phyloP scores from a whole-genome alignment of 1,140 invertebrate genomes.

The Chymomyza costata region DNA sequence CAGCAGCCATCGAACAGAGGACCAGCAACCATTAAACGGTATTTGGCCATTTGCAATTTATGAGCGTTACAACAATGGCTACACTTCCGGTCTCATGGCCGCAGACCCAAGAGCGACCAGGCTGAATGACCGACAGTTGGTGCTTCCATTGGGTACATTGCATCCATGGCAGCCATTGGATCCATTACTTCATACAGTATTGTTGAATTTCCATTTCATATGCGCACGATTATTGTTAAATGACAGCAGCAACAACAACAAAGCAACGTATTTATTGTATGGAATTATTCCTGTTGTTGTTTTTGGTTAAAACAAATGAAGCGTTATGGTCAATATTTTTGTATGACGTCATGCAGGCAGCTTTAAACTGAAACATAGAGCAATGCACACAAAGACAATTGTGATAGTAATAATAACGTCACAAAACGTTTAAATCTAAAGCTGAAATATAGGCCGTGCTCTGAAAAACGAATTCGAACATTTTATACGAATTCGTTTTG shows the following conservation, averaged over 20 bases:
- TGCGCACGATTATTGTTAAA: conserved; percentile 55
- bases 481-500: too few relatives aligned
- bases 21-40: conserved; percentile 58
- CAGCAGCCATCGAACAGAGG: conserved; percentile 7
- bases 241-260: conserved; percentile 16
- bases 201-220: conserved; percentile 41
- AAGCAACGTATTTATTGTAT: background rate
- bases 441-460: too few relatives aligned
- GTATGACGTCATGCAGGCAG: conserved; percentile 12
- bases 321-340: conserved; percentile 33
- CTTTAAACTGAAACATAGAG: background rate
- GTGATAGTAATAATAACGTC: too few relatives aligned
- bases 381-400: too few relatives aligned
- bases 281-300: conserved; percentile 26
- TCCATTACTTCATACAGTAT: too few relatives aligned
- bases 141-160: background rate
- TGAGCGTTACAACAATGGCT: conserved; percentile 44
- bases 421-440: too few relatives aligned
- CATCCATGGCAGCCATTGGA: background rate
- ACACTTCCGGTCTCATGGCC: conserved; percentile 30
- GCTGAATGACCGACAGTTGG: background rate
- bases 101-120: background rate
- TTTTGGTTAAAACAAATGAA: conserved; percentile 31
- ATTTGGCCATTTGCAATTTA: conserved; percentile 67
- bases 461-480: too few relatives aligned